Evolutionary conservation across 1,140 invertebrate genomes (phyloP).

Genomic region (Leptinotarsa defecta): DNA sequence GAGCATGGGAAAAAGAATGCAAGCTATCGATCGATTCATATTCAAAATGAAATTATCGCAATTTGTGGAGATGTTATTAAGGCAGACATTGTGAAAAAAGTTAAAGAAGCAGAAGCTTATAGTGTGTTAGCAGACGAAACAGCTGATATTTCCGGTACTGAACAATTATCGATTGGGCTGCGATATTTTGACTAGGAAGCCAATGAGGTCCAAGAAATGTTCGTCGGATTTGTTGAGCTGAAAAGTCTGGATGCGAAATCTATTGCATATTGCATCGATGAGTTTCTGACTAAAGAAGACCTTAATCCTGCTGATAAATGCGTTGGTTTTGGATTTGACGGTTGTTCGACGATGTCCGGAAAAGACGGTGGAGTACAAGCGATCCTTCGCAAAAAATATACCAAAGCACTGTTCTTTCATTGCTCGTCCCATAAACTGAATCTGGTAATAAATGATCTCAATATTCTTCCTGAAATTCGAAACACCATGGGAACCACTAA

Average conservation of each 20-base stretch:
- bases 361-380: conserved; percentile 49
- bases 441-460: conserved; percentile 50
- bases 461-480: conserved; percentile 47
- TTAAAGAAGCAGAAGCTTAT: conserved; percentile 26
- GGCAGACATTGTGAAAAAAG: conserved; percentile 22
- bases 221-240: conserved; percentile 29
- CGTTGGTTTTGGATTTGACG: conserved; percentile 44
- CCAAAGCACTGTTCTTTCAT: conserved; percentile 52
- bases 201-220: conserved; percentile 31
- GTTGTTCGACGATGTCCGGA: conserved; percentile 50
- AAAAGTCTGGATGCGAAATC: conserved; percentile 30
- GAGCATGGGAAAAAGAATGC: conserved; percentile 14
- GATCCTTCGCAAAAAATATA: conserved; percentile 49
- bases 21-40: conserved; percentile 12
- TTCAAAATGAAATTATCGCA: conserved; percentile 28
- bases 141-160: conserved; percentile 9
- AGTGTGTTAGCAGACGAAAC: conserved; percentile 21
- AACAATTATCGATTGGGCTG: conserved; percentile 30
- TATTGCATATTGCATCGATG: conserved; percentile 23
- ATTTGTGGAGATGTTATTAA: conserved; percentile 8
- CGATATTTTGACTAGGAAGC: conserved; percentile 13
- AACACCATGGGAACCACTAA: conserved; percentile 50
- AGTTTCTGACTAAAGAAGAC: conserved; percentile 30
- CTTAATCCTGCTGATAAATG: conserved; percentile 28
- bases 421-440: conserved; percentile 53